Evolutionary conservation across 1,140 invertebrate species (phyloP).

Genomic region (Anastrepha obliqua): DNA sequence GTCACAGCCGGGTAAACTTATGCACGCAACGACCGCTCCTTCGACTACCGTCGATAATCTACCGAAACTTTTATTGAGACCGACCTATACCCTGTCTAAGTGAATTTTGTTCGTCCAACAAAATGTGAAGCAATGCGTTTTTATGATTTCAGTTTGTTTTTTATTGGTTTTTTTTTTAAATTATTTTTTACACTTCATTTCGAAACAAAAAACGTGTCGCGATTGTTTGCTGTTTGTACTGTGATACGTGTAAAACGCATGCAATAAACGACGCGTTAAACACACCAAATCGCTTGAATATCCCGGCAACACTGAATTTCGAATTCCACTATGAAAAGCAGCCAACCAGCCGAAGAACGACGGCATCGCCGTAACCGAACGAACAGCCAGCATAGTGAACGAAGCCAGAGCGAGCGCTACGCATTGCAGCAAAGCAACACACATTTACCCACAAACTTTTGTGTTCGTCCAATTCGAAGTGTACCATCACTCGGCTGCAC

Average conservation of each 20-base stretch:
- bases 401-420: background rate
- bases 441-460: background rate
- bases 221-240: background rate
- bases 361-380: background rate
- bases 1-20: slow-evolving; percentile 31
- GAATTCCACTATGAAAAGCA: slow-evolving; percentile 35
- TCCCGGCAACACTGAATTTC: slow-evolving; percentile 50
- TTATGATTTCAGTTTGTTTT: background rate
- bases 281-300: slow-evolving; percentile 43
- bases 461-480: slow-evolving; percentile 14
- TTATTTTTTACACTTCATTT: background rate
- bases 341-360: background rate
- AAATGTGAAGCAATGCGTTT: background rate
- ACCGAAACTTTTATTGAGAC: slow-evolving; percentile 2
- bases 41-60: background rate
- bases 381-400: background rate
- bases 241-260: slow-evolving; percentile 3
- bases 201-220: background rate
- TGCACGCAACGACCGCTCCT: slow-evolving; percentile 42
- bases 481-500: slow-evolving; percentile 9
- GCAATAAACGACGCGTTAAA: slow-evolving; percentile 16
- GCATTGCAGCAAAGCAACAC: background rate
- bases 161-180: background rate
- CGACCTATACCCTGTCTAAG: background rate
- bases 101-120: background rate